These are phyloP conservation scores for Steinernema scapterisci DNA, from an alignment of 2,888 invertebrate genomes.

Conservation along the genomic window DNA sequence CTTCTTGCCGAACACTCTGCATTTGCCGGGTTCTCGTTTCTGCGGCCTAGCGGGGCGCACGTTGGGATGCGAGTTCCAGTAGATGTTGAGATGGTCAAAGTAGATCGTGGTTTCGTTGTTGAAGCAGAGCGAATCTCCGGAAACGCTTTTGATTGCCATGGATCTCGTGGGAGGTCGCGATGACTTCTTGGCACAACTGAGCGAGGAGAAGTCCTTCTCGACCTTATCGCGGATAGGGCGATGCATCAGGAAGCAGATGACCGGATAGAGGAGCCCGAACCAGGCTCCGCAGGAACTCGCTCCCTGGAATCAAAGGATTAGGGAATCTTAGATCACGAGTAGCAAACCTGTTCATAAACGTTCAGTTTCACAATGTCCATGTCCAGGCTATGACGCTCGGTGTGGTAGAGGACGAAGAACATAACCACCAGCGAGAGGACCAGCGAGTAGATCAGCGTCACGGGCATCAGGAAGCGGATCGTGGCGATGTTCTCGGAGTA, in stretches of 20 bases:
- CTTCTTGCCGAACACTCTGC: background rate
- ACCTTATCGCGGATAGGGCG: slow-evolving; percentile 14
- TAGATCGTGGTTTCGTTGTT: slow-evolving; percentile 15
- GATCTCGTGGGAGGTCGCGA: background rate
- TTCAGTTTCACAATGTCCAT: slow-evolving; percentile 1
- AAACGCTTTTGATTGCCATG: slow-evolving; percentile 5
- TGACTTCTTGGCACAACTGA: background rate
- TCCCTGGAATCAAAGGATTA: background rate
- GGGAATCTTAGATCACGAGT: background rate
- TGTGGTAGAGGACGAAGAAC: slow-evolving; percentile 4
- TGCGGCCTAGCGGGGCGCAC: background rate
- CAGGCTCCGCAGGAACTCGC: slow-evolving; percentile 1
- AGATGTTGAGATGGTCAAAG: slow-evolving; percentile 17
- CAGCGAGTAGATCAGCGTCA: background rate
- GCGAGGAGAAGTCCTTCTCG: background rate
- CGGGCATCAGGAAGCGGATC: slow-evolving; percentile 21
- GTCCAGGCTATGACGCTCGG: background rate
- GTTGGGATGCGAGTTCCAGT: background rate
- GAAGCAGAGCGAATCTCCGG: slow-evolving; percentile 17
- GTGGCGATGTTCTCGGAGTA: slow-evolving; percentile 24
- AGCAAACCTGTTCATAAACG: background rate
- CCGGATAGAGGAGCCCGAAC: slow-evolving; percentile 17
- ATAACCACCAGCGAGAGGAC: background rate
- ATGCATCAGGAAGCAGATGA: slow-evolving; percentile 25
- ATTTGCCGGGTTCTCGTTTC: background rate